Percentiles rank a stretch among this genome's conserved stretches.
phyloP scores from a whole-genome alignment of 2,888 invertebrate species.

The Torymus aiolomorphi region DNA sequence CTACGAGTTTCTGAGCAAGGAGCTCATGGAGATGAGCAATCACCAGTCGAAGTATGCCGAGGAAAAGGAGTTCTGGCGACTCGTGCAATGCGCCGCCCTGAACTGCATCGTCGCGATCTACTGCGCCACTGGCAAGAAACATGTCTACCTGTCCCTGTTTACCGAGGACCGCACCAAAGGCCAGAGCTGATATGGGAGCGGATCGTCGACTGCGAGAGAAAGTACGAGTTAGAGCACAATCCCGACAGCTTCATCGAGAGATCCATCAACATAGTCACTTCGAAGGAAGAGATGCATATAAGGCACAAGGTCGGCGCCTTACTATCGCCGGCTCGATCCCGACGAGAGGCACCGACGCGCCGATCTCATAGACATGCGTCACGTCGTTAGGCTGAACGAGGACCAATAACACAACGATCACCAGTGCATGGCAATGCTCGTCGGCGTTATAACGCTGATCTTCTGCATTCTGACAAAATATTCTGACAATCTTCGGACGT shows the following conservation, averaged over 20 bases:
- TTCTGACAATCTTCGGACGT: constrained; percentile 1
- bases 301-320: background rate
- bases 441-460: constrained; percentile 79
- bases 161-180: constrained; percentile 73
- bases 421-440: constrained; percentile 82
- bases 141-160: constrained; percentile 76
- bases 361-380: background rate
- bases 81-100: constrained; percentile 80
- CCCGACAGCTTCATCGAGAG: constrained; percentile 65
- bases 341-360: background rate
- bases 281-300: background rate
- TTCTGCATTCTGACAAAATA: no score
- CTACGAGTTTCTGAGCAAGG: no score
- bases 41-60: no score
- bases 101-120: constrained; percentile 79
- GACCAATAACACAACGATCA: constrained; percentile 83
- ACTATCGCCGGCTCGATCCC: constrained; percentile 10
- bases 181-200: constrained; percentile 79
- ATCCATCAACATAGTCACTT: constrained; percentile 74
- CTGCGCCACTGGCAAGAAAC: constrained; percentile 73
- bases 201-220: constrained; percentile 77
- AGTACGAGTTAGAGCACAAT: constrained; percentile 77
- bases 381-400: constrained; percentile 74
- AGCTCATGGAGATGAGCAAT: no score
- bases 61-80: no score